phyloP scores from a whole-genome alignment of 2,113 vertebrate species.

The Leucoraja erinaceus region DNA sequence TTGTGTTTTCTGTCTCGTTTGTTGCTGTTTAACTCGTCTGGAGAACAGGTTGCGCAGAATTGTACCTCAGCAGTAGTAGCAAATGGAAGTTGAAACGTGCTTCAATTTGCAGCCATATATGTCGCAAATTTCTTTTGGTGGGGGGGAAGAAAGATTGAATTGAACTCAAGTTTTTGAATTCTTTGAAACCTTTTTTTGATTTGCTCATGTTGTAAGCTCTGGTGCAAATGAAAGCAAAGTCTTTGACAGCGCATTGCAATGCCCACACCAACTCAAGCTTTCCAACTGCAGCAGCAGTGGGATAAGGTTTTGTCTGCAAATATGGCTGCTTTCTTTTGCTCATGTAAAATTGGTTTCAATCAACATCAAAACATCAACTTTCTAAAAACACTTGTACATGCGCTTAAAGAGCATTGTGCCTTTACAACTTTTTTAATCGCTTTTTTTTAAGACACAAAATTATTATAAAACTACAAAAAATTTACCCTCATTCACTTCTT shows the following conservation, averaged over 20 bases:
- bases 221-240: constrained; percentile 2
- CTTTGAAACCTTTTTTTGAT: constrained; percentile 3
- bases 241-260: background rate
- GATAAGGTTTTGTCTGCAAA: constrained; percentile 11
- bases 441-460: background rate
- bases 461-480: background rate
- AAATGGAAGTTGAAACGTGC: background rate
- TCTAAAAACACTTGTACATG: background rate
- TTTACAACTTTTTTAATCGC: background rate
- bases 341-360: constrained; percentile 18
- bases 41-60: background rate
- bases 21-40: background rate
- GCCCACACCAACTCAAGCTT: background rate
- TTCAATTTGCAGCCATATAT: background rate
- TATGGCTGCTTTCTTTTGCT: constrained; percentile 9
- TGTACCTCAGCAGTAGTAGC: constrained; percentile 17
- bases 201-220: constrained; percentile 15
- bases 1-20: background rate
- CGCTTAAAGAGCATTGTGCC: constrained; percentile 2
- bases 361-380: background rate
- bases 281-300: background rate
- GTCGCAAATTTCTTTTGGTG: background rate
- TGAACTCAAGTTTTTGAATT: background rate
- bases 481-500: background rate
- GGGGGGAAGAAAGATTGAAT: background rate